phyloP scores from a whole-genome alignment of 2,113 vertebrate species.

The Etheostoma spectabile region DNA sequence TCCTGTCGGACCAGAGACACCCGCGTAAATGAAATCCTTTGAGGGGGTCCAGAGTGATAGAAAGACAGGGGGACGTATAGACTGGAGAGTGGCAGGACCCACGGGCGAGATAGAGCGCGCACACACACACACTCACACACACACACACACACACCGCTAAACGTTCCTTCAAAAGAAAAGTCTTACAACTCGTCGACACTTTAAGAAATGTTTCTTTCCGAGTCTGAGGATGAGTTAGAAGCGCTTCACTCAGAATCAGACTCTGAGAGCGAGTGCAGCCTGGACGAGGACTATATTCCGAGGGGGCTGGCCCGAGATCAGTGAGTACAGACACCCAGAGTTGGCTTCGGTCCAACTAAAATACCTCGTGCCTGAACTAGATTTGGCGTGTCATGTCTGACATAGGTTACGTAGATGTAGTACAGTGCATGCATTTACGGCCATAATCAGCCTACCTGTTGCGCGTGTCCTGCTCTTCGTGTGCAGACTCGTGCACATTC shows the following conservation, averaged over 20 bases:
- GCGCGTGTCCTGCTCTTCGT: neutral
- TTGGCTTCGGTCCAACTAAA: neutral
- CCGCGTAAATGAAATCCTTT: neutral
- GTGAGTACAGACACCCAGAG: conserved; percentile 41
- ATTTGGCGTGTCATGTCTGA: too few relatives aligned
- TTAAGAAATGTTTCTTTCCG: conserved; percentile 43
- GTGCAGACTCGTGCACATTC: neutral
- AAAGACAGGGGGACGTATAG: neutral
- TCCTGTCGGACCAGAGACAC: neutral
- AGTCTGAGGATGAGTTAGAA: conserved; percentile 47
- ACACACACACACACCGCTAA: too few relatives aligned
- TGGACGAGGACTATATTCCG: conserved; percentile 56
- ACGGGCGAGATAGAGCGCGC: too few relatives aligned
- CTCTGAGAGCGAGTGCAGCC: conserved; percentile 25
- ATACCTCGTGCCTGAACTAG: neutral
- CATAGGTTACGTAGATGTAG: too few relatives aligned
- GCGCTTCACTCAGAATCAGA: conserved; percentile 13
- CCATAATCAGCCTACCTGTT: neutral
- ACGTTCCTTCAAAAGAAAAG: neutral
- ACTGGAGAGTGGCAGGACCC: neutral
- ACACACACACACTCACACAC: too few relatives aligned
- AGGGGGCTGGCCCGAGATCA: neutral
- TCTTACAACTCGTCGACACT: neutral
- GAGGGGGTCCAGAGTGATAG: too few relatives aligned
- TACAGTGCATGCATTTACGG: neutral